Conservation (phyloP, 2,888 invertebrate species). For the Spodoptera littoralis region DNA sequence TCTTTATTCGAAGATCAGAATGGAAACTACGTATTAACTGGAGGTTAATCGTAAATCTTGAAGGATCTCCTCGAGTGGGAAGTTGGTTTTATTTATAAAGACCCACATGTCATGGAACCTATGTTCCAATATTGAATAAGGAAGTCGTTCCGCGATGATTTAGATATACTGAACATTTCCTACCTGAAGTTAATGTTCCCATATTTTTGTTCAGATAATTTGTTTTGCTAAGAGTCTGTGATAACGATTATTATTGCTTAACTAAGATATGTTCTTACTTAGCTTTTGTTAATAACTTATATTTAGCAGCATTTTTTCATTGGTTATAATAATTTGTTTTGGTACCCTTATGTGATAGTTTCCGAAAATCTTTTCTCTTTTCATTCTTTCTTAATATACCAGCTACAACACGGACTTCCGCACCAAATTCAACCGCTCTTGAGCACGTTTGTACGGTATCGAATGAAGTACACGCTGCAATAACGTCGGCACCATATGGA, state of each 20-base stretch:
- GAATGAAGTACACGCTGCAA: conserved; percentile 34
- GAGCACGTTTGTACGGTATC: conserved; percentile 26
- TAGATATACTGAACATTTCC: too few relatives aligned
- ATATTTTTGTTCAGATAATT: not conserved
- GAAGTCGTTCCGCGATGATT: conserved; percentile 4
- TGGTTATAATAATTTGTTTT: too few relatives aligned
- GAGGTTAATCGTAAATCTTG: conserved; percentile 51
- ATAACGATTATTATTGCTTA: too few relatives aligned
- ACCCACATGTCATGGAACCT: conserved; percentile 6
- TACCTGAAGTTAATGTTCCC: too few relatives aligned
- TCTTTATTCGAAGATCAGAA: conserved; percentile 52
- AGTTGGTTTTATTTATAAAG: conserved; percentile 48
- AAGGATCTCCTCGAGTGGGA: conserved; percentile 36
- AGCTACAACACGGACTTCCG: not conserved
- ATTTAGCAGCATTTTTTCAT: too few relatives aligned
- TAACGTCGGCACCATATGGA: conserved; percentile 45
- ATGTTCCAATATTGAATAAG: conserved; percentile 21
- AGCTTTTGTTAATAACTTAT: too few relatives aligned
- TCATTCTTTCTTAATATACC: conserved; percentile 10
- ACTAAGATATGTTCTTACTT: too few relatives aligned
- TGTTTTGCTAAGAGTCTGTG: not conserved
- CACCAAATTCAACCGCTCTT: conserved; percentile 8
- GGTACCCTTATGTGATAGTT: too few relatives aligned
- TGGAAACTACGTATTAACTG: conserved; percentile 47
- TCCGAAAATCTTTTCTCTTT: not conserved